Conservation (phyloP, 2,888 invertebrate genomes). For the Ennomos erosarius region DNA sequence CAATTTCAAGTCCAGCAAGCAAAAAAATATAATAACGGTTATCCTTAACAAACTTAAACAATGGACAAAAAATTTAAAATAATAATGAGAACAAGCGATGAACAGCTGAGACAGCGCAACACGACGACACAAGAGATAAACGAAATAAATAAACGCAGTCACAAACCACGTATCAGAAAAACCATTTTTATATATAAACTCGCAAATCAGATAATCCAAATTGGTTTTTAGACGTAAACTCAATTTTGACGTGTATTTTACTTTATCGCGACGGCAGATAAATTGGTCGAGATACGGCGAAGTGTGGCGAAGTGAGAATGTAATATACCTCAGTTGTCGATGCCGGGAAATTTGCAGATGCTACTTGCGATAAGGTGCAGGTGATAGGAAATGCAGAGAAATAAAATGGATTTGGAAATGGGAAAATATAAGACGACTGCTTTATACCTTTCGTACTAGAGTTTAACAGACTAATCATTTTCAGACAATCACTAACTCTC, state of each 20-base stretch:
- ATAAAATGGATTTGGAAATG: slow-evolving; percentile 10
- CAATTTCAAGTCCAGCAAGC: no score
- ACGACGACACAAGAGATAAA: slow-evolving; percentile 25
- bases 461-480: no score
- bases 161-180: slow-evolving; percentile 48
- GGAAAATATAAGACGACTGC: no score
- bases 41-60: no score
- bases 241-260: slow-evolving; percentile 80
- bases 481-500: no score
- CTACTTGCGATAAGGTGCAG: slow-evolving; percentile 31
- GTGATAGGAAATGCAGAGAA: slow-evolving; percentile 24
- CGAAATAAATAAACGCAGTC: slow-evolving; percentile 48
- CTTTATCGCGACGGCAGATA: slow-evolving; percentile 77
- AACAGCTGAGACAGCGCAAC: not conserved
- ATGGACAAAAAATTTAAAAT: no score
- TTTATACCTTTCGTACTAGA: no score
- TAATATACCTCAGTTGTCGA: slow-evolving; percentile 29
- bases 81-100: not conserved
- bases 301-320: slow-evolving; percentile 60
- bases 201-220: slow-evolving; percentile 82
- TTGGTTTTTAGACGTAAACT: slow-evolving; percentile 82
- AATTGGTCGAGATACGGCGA: slow-evolving; percentile 75
- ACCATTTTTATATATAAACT: slow-evolving; percentile 70
- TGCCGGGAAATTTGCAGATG: slow-evolving; percentile 38
- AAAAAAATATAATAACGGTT: no score